phyloP scores from a whole-genome alignment of 2,797 vertebrate genomes.

The Acanthurus leucopareius region DNA sequence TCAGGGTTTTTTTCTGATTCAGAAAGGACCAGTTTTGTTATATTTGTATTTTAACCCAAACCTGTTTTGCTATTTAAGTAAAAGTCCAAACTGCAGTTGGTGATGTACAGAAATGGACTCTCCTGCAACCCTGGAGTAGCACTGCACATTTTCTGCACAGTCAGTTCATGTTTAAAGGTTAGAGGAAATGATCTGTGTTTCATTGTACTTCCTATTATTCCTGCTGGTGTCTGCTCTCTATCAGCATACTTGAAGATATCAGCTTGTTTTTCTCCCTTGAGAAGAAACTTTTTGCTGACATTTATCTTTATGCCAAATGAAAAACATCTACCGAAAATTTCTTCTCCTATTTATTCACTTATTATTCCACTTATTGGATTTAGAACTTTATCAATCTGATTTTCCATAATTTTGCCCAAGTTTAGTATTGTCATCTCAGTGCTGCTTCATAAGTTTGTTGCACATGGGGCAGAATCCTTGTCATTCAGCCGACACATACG shows the following conservation, averaged over 20 bases:
- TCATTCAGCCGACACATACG: no score
- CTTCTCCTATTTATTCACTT: no score
- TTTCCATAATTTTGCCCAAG: no score
- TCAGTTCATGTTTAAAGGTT: constrained; percentile 27
- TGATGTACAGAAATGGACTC: neutral
- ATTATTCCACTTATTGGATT: no score
- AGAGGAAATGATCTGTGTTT: constrained; percentile 42
- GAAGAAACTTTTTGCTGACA: constrained; percentile 30
- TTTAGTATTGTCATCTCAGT: no score
- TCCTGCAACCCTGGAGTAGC: neutral
- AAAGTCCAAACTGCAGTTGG: neutral
- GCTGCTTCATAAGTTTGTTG: no score
- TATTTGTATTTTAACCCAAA: neutral
- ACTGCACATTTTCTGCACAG: constrained; percentile 44
- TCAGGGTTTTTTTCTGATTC: constrained; percentile 2
- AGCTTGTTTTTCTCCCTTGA: constrained; percentile 32
- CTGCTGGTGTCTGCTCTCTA: constrained; percentile 33
- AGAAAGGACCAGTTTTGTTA: neutral
- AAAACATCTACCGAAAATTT: neutral
- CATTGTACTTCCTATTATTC: constrained; percentile 37
- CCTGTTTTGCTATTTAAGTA: neutral
- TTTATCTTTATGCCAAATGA: neutral
- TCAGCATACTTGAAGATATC: constrained; percentile 35
- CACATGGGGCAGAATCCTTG: no score
- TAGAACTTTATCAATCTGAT: no score